phyloP scores from a whole-genome alignment of 1,140 invertebrate genomes.

The Sesamia nonagrioides region DNA sequence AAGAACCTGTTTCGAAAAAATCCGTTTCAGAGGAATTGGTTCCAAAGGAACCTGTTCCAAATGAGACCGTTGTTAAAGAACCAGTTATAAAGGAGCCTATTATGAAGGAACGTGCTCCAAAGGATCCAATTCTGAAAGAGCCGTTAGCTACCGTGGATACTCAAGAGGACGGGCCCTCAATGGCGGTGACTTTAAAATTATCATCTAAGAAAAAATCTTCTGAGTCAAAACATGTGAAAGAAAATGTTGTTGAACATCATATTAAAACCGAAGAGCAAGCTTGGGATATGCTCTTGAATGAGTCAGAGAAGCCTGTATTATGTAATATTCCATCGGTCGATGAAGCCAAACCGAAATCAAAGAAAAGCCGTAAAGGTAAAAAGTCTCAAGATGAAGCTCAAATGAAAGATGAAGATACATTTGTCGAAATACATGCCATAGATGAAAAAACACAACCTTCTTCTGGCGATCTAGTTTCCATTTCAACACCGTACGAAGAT shows the following conservation, averaged over 20 bases:
- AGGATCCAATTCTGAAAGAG: not conserved
- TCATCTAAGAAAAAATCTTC: conserved; percentile 31
- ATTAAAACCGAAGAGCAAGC: conserved; percentile 81
- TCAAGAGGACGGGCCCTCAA: conserved; percentile 17
- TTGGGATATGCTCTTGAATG: conserved; percentile 79
- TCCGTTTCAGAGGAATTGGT: not conserved
- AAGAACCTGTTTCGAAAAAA: not conserved
- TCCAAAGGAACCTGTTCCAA: not conserved
- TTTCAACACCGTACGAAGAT: conserved; percentile 77
- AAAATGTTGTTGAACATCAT: conserved; percentile 15
- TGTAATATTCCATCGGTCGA: conserved; percentile 33
- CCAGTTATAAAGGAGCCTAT: not conserved
- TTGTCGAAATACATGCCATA: conserved; percentile 82
- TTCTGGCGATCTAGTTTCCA: conserved; percentile 77
- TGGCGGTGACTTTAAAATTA: conserved; percentile 40
- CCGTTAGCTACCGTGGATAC: conserved; percentile 2
- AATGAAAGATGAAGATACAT: conserved; percentile 77
- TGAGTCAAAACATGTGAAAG: conserved; percentile 29
- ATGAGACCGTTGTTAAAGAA: not conserved
- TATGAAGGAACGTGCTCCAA: not conserved
- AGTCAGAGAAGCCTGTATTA: conserved; percentile 63
- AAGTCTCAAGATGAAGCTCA: conserved; percentile 71
- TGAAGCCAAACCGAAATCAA: conserved; percentile 73
- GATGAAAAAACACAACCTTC: conserved; percentile 73
- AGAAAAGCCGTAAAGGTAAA: conserved; percentile 77